Evolutionary conservation across 2,888 invertebrate genomes (phyloP).

Genomic region (Punctoribates punctum): DNA sequence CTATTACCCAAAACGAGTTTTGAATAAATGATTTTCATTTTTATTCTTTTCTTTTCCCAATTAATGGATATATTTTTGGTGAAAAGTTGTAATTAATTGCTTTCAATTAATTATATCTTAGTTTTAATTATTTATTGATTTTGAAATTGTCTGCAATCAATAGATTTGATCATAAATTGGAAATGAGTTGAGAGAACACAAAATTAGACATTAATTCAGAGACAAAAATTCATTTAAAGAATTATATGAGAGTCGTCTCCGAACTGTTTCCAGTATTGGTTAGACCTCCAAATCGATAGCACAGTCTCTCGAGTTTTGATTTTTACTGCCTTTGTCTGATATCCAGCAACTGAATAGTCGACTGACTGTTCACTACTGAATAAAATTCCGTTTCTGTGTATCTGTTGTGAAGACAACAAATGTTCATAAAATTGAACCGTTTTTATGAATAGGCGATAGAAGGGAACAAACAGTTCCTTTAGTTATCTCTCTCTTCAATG

Average conservation of each 20-base stretch:
- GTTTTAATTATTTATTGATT: too few species aligned
- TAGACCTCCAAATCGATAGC: slow-evolving; percentile 4
- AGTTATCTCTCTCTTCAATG: neutral
- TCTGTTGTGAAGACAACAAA: slow-evolving; percentile 6
- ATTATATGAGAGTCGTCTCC: slow-evolving; percentile 24
- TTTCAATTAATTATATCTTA: too few species aligned
- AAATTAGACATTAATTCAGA: slow-evolving; percentile 15
- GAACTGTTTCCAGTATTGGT: slow-evolving; percentile 2
- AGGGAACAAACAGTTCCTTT: neutral
- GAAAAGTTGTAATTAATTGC: too few species aligned
- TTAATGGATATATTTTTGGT: too few species aligned
- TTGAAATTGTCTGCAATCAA: neutral
- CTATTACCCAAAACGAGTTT: too few species aligned
- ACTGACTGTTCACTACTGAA: neutral
- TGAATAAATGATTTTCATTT: too few species aligned
- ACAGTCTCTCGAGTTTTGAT: slow-evolving; percentile 21
- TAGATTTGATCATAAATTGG: neutral
- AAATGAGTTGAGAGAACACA: neutral
- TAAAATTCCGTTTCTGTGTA: neutral
- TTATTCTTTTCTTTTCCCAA: too few species aligned
- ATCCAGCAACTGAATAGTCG: neutral
- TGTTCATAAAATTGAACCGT: neutral
- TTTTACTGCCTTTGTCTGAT: neutral
- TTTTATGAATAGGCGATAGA: neutral
- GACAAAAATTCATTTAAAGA: slow-evolving; percentile 15